Evolutionary conservation across 2,888 invertebrate genomes (phyloP).

Genomic region (Andrena minutula): DNA sequence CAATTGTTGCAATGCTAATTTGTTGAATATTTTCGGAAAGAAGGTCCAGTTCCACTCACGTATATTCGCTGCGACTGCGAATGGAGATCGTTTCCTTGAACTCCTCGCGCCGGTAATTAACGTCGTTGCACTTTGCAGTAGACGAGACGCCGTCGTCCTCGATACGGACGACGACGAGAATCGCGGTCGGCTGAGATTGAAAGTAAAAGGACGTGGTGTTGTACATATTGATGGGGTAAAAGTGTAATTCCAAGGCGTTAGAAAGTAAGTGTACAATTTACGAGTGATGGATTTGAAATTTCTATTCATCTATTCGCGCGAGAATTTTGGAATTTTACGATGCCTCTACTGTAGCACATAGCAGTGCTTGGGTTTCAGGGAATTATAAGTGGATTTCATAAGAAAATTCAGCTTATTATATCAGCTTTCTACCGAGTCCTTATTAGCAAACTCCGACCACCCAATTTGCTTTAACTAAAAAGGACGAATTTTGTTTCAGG

Average conservation of each 20-base stretch:
- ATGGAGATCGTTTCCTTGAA: constrained; percentile 9
- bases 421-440: no score
- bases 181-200: constrained; percentile 35
- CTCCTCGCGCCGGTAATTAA: constrained; percentile 10
- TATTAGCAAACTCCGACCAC: background rate
- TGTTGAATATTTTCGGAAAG: background rate
- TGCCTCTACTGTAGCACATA: background rate
- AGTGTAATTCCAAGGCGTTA: constrained; percentile 29
- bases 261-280: constrained; percentile 19
- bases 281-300: background rate
- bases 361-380: no score
- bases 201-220: constrained; percentile 47
- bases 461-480: background rate
- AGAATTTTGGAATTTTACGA: background rate
- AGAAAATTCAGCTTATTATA: no score
- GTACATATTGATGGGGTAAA: constrained; percentile 49
- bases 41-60: background rate
- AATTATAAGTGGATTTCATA: no score
- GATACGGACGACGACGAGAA: constrained; percentile 15
- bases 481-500: constrained; percentile 86
- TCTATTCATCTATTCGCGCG: background rate
- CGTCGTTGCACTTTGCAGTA: constrained; percentile 11
- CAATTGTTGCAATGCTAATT: no score
- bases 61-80: background rate
- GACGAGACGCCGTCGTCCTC: constrained; percentile 26